phyloP scores from a whole-genome alignment of 2,888 invertebrate species.

The Blastobasis adustella region DNA sequence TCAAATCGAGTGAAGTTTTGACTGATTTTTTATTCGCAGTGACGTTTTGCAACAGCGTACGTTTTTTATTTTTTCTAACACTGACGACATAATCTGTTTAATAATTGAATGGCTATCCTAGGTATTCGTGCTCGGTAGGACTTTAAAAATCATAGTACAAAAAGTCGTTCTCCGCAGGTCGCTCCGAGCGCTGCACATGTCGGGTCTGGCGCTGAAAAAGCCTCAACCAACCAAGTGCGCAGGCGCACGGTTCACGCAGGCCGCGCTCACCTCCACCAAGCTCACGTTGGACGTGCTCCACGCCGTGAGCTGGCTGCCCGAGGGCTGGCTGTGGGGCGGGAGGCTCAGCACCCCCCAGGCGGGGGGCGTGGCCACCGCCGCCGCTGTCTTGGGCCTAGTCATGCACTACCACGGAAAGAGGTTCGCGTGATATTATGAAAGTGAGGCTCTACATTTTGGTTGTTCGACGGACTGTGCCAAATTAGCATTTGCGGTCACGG shows the following conservation, averaged over 20 bases:
- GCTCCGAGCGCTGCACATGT: conserved; percentile 41
- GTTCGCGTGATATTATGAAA: conserved; percentile 13
- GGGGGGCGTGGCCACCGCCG: conserved; percentile 41
- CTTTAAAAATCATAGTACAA: too few relatives aligned
- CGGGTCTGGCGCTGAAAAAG: conserved; percentile 33
- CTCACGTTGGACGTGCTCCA: conserved; percentile 80
- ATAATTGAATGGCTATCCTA: too few relatives aligned
- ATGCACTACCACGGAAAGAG: conserved; percentile 52
- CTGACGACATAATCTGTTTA: too few relatives aligned
- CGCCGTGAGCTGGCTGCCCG: conserved; percentile 86
- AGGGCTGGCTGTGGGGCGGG: conserved; percentile 87
- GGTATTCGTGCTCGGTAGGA: too few relatives aligned
- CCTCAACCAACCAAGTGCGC: conserved; percentile 42
- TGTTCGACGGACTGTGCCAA: too few relatives aligned
- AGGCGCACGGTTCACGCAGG: conserved; percentile 46
- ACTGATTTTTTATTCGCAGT: too few relatives aligned
- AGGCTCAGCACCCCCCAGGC: conserved; percentile 58
- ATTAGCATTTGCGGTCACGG: too few relatives aligned
- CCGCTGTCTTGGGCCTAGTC: conserved; percentile 45
- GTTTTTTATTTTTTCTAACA: too few relatives aligned
- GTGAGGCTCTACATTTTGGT: background rate
- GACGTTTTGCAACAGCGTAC: too few relatives aligned
- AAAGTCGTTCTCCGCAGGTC: conserved; percentile 32
- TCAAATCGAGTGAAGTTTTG: too few relatives aligned
- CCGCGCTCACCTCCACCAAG: conserved; percentile 50